Conservation (phyloP, 2,797 vertebrate species). For the Tragelaphus eurycerus region DNA sequence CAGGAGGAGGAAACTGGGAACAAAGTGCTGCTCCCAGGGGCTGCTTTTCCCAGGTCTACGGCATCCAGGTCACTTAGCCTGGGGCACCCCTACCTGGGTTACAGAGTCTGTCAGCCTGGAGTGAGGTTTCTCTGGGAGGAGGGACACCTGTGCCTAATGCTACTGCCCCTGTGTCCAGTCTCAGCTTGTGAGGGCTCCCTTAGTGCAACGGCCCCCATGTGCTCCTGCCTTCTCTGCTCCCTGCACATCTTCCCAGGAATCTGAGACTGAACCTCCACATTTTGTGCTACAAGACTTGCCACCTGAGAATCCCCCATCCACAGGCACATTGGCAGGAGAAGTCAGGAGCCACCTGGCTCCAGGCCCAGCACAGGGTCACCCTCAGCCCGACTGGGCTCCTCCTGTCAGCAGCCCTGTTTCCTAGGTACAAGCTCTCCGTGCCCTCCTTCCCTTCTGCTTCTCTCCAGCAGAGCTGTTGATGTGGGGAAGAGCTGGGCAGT, state of each 20-base stretch:
- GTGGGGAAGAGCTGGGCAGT: neutral
- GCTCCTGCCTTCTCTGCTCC: neutral
- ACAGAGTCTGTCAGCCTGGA: neutral
- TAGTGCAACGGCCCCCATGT: neutral
- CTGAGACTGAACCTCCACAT: fast-evolving
- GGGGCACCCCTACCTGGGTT: neutral
- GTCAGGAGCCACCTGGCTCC: neutral
- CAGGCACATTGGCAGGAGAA: neutral
- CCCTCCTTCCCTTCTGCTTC: fast-evolving
- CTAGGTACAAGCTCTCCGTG: neutral
- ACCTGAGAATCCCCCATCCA: constrained; percentile 44
- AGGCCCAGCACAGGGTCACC: neutral
- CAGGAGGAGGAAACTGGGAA: neutral
- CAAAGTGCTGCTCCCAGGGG: neutral
- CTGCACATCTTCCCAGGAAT: neutral
- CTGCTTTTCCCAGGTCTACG: neutral
- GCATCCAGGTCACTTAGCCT: neutral
- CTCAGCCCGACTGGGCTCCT: too few relatives aligned
- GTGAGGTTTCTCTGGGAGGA: neutral
- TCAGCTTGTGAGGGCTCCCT: neutral
- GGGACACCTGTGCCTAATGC: neutral
- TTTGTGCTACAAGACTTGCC: neutral
- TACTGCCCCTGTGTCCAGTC: neutral
- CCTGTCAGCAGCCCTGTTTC: neutral
- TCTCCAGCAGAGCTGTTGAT: neutral